Evolutionary conservation across 1,140 invertebrate genomes (phyloP), one percentile per base, ranked within the genome.

Genomic region (Pantala flavescens): DNA sequence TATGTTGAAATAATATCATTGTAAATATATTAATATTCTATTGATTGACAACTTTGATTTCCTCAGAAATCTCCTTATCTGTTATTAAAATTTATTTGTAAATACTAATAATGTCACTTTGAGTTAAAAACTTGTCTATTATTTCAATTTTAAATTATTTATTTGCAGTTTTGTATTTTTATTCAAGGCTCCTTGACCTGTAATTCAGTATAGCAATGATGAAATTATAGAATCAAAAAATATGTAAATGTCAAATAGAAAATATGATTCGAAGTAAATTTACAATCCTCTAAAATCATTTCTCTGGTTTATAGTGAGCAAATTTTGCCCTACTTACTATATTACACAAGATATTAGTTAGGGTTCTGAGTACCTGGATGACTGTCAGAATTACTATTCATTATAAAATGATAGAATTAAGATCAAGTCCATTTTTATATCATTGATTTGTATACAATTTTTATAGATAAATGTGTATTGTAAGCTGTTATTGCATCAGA

Each of bases 391-490:
- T 63, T 63, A 5, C 49, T 63, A 21, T 63, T 16, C n/a, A 21
- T 16, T 63, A 63, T 3, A 21, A 21, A 16, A 3, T 63, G 49
- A 63, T 63, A 21, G n/a, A 63, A 19, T 21, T 63, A 63, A 21
- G n/a, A 19, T 63, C 49, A 63, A 19, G 49, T 63, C 49, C 49
- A 63, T 63, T 63, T 36, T 63, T 63, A 63, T 63, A 63, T 16
- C n/a, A 63, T 63, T 63, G 49, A 63, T 63, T 63, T 63, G 49
- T 63, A 63, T 63, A 63, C 49, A 63, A 36, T 36, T 63, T 63
- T 63, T 63, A 63, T 63, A 63, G 49, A 63, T 19, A 63, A 63
- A 63, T 3, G 49, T 63, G 49, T 21, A 63, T 63, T 63, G n/a
- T 63, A 21, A 7, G 49, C n/a, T 21, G n/a, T 19, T 63, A 63